Evolutionary conservation across 1,140 invertebrate genomes (phyloP), one percentile per base, ranked within the genome.

Genomic region (Ladona fulva): DNA sequence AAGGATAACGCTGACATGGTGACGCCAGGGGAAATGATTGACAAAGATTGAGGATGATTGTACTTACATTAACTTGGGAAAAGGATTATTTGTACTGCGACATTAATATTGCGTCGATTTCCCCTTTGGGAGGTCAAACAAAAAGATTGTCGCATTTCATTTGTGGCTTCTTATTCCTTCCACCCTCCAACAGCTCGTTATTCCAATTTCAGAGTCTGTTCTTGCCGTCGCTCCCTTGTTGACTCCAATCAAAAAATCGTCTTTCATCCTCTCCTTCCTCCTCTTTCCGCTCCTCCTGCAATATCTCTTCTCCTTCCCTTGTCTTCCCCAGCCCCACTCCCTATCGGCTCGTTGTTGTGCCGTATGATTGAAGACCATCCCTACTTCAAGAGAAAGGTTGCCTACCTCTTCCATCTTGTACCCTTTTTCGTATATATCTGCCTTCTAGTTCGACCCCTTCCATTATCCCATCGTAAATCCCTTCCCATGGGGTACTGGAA

Each of bases 161-260:
- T 66, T 19, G 44, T 19, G 19, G 19, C 44, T 19, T 52, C 44
- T 52, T 52, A 52, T 52, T 19, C 44, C 44, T 52, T 52, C 19
- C 44, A 11, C 19, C 44, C 44, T 52, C 44, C 19, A 52, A 19
- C 52, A 6, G n/a, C 52, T 66, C 52, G 52, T 66, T 22, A 66
- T 22, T 66, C 52, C 52, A 66, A 66, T 66, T 66, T 22, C 52
- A 12, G 14, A 16, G 16, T 66, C 52, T 52, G 44, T 52, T 52
- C 44, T 12, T 66, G 29, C 52, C 52, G 52, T 66, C n/a, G 14
- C 5, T 66, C 52, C 52, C 52, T 52, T 52, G 44, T 52, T 66
- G 52, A 66, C n/a, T 66, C 52, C 16, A 66, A 66, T 66, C 52
- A 66, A 66, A 66, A 66, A 66, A 66, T 66, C 52, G 16, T 66